A percentile compares a stretch with the other conserved stretches of the same genome.
phyloP scores from a whole-genome alignment of 2,888 invertebrate species.

The Thereva nobilitata region DNA sequence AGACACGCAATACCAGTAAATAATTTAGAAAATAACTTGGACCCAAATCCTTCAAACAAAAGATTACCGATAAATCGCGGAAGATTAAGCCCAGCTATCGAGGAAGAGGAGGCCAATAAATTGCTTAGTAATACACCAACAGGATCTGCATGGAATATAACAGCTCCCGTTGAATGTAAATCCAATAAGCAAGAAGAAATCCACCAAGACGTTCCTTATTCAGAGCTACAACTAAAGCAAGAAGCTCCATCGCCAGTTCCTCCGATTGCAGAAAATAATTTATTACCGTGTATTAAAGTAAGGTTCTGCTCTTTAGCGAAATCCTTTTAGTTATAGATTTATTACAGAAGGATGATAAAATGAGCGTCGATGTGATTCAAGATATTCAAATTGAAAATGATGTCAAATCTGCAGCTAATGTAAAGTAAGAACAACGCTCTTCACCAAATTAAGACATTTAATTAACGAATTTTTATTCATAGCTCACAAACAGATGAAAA shows the following conservation, averaged over 20 bases:
- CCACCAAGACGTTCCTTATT: too few relatives aligned
- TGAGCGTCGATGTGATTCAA: conserved; percentile 58
- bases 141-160: too few relatives aligned
- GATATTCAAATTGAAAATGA: conserved; percentile 55
- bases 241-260: too few relatives aligned
- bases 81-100: conserved; percentile 52
- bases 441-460: neutral
- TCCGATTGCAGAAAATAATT: too few relatives aligned
- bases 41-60: neutral
- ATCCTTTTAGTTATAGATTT: neutral
- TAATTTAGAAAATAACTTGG: conserved; percentile 20
- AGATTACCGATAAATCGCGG: conserved; percentile 14
- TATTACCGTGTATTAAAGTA: neutral
- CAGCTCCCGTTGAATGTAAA: too few relatives aligned
- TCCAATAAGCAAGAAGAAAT: too few relatives aligned
- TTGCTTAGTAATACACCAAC: too few relatives aligned
- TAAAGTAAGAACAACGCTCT: conserved; percentile 2
- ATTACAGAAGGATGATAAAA: conserved; percentile 55
- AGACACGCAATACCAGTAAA: conserved; percentile 53
- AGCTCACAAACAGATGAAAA: conserved; percentile 54
- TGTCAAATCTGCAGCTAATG: conserved; percentile 55
- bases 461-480: conserved; percentile 10
- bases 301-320: too few relatives aligned
- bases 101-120: conserved; percentile 48
- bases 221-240: too few relatives aligned